Percentiles rank a stretch among this genome's conserved stretches.
phyloP scores from a whole-genome alignment of 2,888 invertebrate species.

The Amphipoea lucens region DNA sequence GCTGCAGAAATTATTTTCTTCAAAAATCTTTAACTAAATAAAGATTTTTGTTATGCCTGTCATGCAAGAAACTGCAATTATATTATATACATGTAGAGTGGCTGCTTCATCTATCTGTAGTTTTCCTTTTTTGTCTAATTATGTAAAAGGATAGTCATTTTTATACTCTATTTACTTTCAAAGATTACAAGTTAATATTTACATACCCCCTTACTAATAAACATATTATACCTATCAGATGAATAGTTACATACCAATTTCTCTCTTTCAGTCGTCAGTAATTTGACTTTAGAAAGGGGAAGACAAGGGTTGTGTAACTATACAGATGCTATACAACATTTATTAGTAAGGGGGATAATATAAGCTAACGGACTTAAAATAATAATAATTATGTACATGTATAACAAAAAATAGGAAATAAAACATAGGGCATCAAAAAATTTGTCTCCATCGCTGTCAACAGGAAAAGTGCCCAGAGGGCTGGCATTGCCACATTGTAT shows the following conservation, averaged over 20 bases:
- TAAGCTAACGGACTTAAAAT: background rate
- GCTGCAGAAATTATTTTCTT: background rate
- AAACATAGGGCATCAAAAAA: background rate
- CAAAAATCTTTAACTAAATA: too few relatives aligned
- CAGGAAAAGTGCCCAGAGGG: background rate
- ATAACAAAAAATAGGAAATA: background rate
- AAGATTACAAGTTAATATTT: background rate
- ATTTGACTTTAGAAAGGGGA: too few relatives aligned
- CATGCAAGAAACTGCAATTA: background rate
- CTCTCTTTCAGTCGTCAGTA: too few relatives aligned
- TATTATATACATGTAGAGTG: too few relatives aligned
- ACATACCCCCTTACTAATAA: background rate
- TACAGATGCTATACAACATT: too few relatives aligned
- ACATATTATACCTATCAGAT: too few relatives aligned
- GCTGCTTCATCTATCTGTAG: background rate
- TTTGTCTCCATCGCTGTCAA: background rate
- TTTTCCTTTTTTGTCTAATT: background rate
- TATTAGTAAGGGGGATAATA: too few relatives aligned
- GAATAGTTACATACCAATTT: too few relatives aligned
- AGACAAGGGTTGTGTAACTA: too few relatives aligned
- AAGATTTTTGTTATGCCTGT: background rate
- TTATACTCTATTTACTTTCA: background rate
- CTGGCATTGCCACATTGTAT: background rate
- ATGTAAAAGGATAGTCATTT: background rate
- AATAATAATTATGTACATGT: background rate